These are phyloP conservation scores for Pachyramphus minor DNA, from an alignment of 2,113 vertebrate genomes.

Conservation along the genomic window DNA sequence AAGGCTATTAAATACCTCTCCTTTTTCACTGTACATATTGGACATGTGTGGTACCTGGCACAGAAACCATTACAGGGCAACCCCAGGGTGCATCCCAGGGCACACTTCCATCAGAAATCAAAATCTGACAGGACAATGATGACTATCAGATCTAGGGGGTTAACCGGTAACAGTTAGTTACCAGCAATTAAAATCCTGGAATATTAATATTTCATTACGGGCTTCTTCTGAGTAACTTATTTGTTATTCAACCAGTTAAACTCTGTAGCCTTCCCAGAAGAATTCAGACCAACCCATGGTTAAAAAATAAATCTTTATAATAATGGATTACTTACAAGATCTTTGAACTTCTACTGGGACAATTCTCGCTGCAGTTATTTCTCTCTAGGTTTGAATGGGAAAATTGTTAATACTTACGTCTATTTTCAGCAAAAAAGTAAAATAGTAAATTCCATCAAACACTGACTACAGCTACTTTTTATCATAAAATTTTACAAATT, in stretches of 20 bases:
- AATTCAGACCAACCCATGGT: neutral
- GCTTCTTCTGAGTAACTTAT: neutral
- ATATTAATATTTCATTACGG: neutral
- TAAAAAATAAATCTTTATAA: neutral
- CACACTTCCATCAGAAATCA: neutral
- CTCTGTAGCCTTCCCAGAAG: neutral
- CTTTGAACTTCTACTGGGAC: neutral
- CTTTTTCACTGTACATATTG: neutral
- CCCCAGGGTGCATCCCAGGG: neutral
- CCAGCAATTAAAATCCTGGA: neutral
- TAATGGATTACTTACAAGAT: neutral
- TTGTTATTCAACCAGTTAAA: neutral
- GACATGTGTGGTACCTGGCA: neutral
- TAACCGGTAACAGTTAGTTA: neutral
- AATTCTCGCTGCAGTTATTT: neutral
- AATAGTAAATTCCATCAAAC: neutral
- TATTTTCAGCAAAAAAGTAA: slow-evolving; percentile 22
- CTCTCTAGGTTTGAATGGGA: neutral
- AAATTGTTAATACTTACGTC: neutral
- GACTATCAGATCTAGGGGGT: neutral
- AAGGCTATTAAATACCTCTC: neutral
- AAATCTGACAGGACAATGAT: neutral
- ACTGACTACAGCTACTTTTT: slow-evolving; percentile 40
- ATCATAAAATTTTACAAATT: slow-evolving; percentile 39
- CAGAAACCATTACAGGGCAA: neutral